These are phyloP conservation scores for Pelodytes ibericus DNA, from an alignment of 2,797 vertebrate genomes.

Conservation along the genomic window DNA sequence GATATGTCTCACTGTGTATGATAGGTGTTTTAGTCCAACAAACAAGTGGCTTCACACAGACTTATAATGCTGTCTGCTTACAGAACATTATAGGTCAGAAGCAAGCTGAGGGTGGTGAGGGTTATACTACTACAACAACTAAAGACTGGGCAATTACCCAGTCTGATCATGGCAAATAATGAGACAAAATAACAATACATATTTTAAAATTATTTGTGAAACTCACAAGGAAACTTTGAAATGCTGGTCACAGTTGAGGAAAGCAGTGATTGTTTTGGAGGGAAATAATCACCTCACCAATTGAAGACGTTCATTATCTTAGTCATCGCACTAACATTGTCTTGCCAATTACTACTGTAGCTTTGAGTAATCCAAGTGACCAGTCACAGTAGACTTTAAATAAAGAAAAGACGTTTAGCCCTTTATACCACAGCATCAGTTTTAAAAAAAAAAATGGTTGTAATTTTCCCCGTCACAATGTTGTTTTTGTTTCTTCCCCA, in stretches of 20 bases:
- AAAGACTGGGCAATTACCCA: too few relatives aligned
- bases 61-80: too few relatives aligned
- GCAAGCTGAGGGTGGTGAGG: not conserved
- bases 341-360: conserved; percentile 55
- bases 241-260: not conserved
- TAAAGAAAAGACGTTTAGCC: conserved; percentile 60
- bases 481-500: conserved; percentile 98
- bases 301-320: conserved; percentile 34
- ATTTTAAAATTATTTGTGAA: too few relatives aligned
- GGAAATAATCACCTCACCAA: not conserved
- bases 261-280: not conserved
- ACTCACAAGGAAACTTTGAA: too few relatives aligned
- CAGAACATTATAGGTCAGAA: too few relatives aligned
- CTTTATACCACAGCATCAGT: conserved; percentile 76
- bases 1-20: not conserved
- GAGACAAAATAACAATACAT: too few relatives aligned
- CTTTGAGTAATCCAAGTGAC: conserved; percentile 57
- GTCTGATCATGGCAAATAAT: too few relatives aligned
- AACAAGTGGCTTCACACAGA: too few relatives aligned
- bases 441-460: conserved; percentile 71
- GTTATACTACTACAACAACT: not conserved
- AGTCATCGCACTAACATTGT: not conserved
- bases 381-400: conserved; percentile 53
- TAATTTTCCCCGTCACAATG: conserved; percentile 86
- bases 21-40: too few relatives aligned